phyloP scores from a whole-genome alignment of 1,140 invertebrate species.

The Sinella curviseta region DNA sequence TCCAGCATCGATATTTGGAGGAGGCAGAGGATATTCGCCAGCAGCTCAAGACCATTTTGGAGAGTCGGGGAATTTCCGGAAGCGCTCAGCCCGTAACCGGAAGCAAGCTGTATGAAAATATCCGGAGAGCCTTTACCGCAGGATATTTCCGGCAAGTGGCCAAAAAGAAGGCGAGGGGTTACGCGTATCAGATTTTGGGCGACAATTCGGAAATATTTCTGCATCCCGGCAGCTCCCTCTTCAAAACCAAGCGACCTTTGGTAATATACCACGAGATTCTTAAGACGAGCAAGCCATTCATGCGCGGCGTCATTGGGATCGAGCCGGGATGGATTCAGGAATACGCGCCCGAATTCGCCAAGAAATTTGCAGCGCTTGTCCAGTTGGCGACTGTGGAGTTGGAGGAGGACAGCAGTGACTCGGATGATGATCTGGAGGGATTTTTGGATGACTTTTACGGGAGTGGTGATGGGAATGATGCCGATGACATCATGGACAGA shows the following conservation, averaged over 20 bases:
- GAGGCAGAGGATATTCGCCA: constrained; percentile 23
- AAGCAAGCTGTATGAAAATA: not conserved
- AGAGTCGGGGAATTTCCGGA: not conserved
- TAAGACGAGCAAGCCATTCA: constrained; percentile 29
- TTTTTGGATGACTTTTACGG: no score
- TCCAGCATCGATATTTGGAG: not conserved
- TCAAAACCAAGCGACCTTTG: not conserved
- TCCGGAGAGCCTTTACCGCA: constrained; percentile 22
- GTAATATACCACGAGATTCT: constrained; percentile 26
- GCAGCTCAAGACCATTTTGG: not conserved
- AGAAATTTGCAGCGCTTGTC: not conserved
- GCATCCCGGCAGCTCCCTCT: constrained; percentile 17
- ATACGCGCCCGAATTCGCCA: not conserved
- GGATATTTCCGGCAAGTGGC: constrained; percentile 27
- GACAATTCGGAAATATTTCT: not conserved
- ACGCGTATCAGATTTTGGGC: not conserved
- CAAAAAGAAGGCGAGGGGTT: not conserved
- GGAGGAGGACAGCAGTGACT: no score
- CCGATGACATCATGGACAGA: no score
- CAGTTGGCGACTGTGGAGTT: no score
- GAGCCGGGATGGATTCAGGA: constrained; percentile 3
- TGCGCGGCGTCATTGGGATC: not conserved
- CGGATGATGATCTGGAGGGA: no score
- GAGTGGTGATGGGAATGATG: no score
- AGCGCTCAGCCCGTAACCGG: not conserved